Conservation (phyloP, 1,140 invertebrate species). For the Zaprionus africanus region DNA sequence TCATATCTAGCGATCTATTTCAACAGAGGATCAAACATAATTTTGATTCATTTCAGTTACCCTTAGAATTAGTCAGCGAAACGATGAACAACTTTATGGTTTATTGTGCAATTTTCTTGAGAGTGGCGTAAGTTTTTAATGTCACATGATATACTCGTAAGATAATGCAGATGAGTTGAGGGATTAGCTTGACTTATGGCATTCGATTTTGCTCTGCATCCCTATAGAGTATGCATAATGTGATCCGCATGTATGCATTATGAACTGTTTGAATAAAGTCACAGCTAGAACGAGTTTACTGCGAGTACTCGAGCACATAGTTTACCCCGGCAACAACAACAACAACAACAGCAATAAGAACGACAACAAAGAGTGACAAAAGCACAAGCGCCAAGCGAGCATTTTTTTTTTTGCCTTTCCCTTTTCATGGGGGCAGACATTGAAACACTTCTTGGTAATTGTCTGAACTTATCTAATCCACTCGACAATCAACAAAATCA, state of each 20-base stretch:
- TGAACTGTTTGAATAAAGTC: slow-evolving; percentile 33
- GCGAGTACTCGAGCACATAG: slow-evolving; percentile 44
- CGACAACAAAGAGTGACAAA: slow-evolving; percentile 44
- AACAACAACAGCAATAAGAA: slow-evolving; percentile 40
- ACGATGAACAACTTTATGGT: background rate
- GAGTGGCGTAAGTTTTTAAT: background rate
- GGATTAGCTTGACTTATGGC: background rate
- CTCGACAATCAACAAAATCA: slow-evolving; percentile 74
- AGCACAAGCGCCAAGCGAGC: slow-evolving; percentile 54
- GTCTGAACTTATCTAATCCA: slow-evolving; percentile 63
- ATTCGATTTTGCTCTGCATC: slow-evolving; percentile 1
- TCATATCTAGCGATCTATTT: slow-evolving; percentile 2
- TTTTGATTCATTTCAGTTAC: slow-evolving; percentile 1
- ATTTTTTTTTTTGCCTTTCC: slow-evolving; percentile 68
- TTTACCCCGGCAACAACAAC: slow-evolving; percentile 37
- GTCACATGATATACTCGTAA: background rate
- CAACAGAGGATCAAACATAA: background rate
- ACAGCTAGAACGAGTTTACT: slow-evolving; percentile 68
- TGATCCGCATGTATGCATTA: slow-evolving; percentile 55
- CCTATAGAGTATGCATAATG: slow-evolving; percentile 15
- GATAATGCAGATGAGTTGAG: background rate
- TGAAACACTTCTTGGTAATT: slow-evolving; percentile 67
- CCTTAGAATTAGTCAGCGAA: background rate
- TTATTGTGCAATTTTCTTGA: background rate
- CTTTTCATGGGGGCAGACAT: slow-evolving; percentile 67